Evolutionary conservation across 2,888 invertebrate species (phyloP).

Genomic region (Cremastinae sp.): DNA sequence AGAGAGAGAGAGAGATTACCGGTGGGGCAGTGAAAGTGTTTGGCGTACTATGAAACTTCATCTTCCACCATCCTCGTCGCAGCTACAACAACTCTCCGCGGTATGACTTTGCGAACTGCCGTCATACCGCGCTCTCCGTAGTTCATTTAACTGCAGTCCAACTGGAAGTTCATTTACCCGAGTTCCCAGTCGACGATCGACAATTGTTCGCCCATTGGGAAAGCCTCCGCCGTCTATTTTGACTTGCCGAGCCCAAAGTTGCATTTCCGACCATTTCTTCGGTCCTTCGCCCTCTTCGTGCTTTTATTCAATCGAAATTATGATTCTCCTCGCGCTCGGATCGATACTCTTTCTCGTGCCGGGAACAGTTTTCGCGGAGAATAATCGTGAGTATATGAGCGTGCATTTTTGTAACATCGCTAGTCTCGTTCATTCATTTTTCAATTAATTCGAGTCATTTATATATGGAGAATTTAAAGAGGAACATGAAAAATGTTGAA

Average conservation of each 20-base stretch:
- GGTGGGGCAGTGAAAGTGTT: constrained; percentile 64
- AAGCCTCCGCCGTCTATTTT: not conserved
- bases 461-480: not conserved
- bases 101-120: constrained; percentile 21
- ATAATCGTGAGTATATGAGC: constrained; percentile 60
- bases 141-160: constrained; percentile 54
- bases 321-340: constrained; percentile 32
- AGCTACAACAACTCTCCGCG: constrained; percentile 2
- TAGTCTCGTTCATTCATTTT: too few relatives aligned
- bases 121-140: constrained; percentile 34
- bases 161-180: constrained; percentile 55
- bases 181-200: constrained; percentile 23
- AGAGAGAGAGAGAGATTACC: constrained; percentile 21
- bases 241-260: too few relatives aligned
- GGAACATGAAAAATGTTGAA: not conserved
- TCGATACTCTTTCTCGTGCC: constrained; percentile 19
- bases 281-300: not conserved
- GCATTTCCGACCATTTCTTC: too few relatives aligned
- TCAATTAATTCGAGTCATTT: not conserved
- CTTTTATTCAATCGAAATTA: not conserved
- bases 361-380: constrained; percentile 33
- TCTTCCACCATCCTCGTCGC: constrained; percentile 49
- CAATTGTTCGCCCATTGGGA: constrained; percentile 29
- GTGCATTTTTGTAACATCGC: not conserved
- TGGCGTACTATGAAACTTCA: constrained; percentile 55